phyloP scores from a whole-genome alignment of 2,113 vertebrate species.

The Brachionichthys hirsutus region DNA sequence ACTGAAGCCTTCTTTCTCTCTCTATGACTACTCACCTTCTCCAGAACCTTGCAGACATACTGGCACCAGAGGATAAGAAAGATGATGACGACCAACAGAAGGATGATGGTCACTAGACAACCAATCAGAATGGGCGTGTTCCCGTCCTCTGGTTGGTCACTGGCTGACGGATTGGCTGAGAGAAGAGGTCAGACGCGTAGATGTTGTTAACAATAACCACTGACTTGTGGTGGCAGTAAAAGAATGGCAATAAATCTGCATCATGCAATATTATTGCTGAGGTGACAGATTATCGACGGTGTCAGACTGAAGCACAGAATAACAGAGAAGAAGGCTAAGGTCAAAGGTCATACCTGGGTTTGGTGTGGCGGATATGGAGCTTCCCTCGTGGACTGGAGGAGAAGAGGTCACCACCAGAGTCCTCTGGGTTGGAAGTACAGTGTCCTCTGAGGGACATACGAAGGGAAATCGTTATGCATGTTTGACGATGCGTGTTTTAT shows the following conservation, averaged over 20 bases:
- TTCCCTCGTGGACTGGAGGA: not conserved
- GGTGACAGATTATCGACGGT: no score
- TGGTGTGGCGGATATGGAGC: conserved; percentile 26
- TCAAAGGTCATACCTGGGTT: conserved; percentile 44
- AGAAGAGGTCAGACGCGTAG: not conserved
- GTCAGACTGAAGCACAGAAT: no score
- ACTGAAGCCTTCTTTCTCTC: no score
- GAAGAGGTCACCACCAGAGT: conserved; percentile 53
- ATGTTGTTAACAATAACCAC: no score
- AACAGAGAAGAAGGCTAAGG: conserved; percentile 1
- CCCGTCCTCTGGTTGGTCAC: conserved; percentile 69
- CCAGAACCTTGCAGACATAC: conserved; percentile 87
- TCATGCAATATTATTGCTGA: no score
- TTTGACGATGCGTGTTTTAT: not conserved
- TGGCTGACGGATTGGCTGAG: conserved; percentile 68
- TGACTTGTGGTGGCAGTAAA: not conserved
- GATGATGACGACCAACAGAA: conserved; percentile 87
- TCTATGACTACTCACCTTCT: conserved; percentile 79
- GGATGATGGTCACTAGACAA: conserved; percentile 90
- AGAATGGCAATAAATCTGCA: no score
- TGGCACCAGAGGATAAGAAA: conserved; percentile 90
- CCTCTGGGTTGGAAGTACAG: conserved; percentile 68
- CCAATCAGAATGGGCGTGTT: conserved; percentile 86
- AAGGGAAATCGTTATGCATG: not conserved
- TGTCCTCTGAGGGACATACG: conserved; percentile 63